Conservation (phyloP, 2,797 vertebrate genomes). For the Eulemur mongoz region DNA sequence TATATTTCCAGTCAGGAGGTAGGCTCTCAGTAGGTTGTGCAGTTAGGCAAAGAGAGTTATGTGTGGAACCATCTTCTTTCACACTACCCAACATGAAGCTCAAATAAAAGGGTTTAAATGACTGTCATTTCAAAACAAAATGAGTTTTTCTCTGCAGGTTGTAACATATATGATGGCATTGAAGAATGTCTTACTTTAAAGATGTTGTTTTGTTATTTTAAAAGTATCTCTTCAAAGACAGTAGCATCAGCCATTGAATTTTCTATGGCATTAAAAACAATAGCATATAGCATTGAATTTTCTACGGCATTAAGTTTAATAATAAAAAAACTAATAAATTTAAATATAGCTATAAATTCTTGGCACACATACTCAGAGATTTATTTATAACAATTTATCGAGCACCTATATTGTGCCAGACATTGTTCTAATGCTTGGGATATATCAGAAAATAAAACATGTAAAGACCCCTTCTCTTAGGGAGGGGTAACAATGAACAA, state of each 20-base stretch:
- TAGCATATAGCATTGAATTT: neutral
- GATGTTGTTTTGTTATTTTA: constrained; percentile 24
- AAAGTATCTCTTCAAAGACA: constrained; percentile 15
- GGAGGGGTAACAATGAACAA: neutral
- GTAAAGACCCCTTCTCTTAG: neutral
- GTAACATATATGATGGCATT: neutral
- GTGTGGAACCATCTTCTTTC: neutral
- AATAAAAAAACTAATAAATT: constrained; percentile 11
- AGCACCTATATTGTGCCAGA: neutral
- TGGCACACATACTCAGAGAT: neutral
- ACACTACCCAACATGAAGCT: neutral
- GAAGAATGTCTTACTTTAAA: constrained; percentile 29
- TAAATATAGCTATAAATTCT: constrained; percentile 30
- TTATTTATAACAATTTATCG: neutral
- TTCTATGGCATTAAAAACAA: constrained; percentile 31
- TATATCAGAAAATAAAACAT: constrained; percentile 37
- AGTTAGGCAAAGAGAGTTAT: neutral
- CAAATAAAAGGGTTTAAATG: neutral
- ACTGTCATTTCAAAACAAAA: neutral
- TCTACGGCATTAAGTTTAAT: neutral
- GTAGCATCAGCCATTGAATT: neutral
- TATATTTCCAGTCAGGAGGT: neutral
- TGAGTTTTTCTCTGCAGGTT: neutral
- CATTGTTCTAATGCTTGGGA: neutral
- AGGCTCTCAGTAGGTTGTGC: neutral